Conservation (phyloP, 2,797 vertebrate species). For the Sarcoramphus papa region DNA sequence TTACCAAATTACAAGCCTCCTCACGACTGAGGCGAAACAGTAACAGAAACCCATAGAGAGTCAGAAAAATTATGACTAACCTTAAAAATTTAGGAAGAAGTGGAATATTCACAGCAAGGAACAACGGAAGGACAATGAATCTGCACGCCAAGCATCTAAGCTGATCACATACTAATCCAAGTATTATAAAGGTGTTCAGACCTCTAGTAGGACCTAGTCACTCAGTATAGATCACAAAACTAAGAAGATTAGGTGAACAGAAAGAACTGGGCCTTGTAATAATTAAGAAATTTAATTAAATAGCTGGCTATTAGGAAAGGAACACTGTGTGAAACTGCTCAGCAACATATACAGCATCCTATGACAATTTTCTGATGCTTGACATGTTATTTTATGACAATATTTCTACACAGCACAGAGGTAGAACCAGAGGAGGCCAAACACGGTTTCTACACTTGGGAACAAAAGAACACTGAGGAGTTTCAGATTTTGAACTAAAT, state of each 20-base stretch:
- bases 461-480: neutral
- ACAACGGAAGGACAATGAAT: neutral
- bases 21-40: neutral
- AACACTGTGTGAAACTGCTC: neutral
- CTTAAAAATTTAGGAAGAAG: neutral
- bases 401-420: neutral
- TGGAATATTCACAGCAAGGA: neutral
- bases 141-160: neutral
- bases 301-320: neutral
- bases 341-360: neutral
- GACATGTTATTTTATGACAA: neutral
- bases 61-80: neutral
- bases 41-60: neutral
- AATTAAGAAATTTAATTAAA: neutral
- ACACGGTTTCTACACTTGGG: neutral
- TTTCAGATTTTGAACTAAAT: neutral
- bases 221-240: neutral
- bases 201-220: neutral
- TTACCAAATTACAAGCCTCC: neutral
- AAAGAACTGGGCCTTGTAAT: neutral
- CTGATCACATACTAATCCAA: rapidly evolving
- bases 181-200: neutral
- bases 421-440: neutral
- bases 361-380: neutral
- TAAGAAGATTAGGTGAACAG: neutral